Evolutionary conservation across 2,888 invertebrate genomes (phyloP).

Genomic region (Lasius fuliginosus): DNA sequence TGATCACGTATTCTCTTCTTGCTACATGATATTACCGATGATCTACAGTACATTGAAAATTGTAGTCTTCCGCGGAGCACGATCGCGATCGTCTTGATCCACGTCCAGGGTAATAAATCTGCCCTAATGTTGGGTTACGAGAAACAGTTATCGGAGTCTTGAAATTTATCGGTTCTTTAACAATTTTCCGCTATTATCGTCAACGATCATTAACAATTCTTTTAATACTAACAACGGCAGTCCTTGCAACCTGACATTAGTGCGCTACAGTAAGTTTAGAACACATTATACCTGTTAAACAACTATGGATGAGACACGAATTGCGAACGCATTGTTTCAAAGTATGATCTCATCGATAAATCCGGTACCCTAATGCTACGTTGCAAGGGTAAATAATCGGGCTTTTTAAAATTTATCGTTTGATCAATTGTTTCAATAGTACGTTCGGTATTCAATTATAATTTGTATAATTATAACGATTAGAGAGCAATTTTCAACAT

Average conservation of each 20-base stretch:
- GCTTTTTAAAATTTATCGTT: conserved; percentile 12
- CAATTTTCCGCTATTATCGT: conserved; percentile 71
- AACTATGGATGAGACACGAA: not conserved
- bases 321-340: conserved; percentile 24
- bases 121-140: conserved; percentile 64
- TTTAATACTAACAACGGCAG: conserved; percentile 61
- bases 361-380: conserved; percentile 27
- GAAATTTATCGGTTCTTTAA: conserved; percentile 69
- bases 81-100: conserved; percentile 61
- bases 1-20: conserved; percentile 53
- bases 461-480: conserved; percentile 27
- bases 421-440: not conserved
- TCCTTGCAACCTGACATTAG: conserved; percentile 52
- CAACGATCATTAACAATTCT: conserved; percentile 69
- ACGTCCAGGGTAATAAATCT: conserved; percentile 72
- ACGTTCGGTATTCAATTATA: not conserved
- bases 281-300: not conserved
- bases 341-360: conserved; percentile 23
- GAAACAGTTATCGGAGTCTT: conserved; percentile 71
- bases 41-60: conserved; percentile 65
- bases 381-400: not conserved
- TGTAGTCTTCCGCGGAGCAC: conserved; percentile 61
- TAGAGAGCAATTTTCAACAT: not conserved
- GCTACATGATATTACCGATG: conserved; percentile 56
- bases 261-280: conserved; percentile 23